Base-by-base conservation (phyloP, 1,140 invertebrate genomes). In the Phenacoccus solenopsis region DNA sequence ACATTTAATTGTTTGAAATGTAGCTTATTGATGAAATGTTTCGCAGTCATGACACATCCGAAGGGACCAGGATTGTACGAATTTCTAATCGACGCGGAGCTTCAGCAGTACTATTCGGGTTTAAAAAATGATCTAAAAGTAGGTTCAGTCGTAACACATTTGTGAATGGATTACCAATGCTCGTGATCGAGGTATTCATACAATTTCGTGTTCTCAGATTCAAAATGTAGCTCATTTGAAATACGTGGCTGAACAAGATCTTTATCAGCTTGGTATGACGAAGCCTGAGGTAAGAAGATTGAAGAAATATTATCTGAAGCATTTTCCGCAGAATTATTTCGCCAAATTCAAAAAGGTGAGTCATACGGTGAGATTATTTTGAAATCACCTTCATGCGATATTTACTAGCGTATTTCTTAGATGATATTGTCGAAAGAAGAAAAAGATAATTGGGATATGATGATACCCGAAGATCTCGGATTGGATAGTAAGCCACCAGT, bases 211-310 rank as follows among this genome's bases (percentile, higher is more conserved):
- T 75, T 79, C 78, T 71, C 78, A 93, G 90, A 83, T 94, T 67
- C 88, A 88, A 76, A 91, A 89, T 80, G 87, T 94, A n/a, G 87
- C 90, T 24, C 96, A 99, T 79, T 81, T 99, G n/a, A 98, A 98
- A 79, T 98, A 94, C 84, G 94, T 96, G 5, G 88, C 90, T 0
- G 93, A 96, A 74, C 90, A 94, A 72, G 96, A 99, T 80, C 81
- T 98, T 28, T 80, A 84, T 35, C 88, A 90, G 70, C 89, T 99
- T 75, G 96, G 96, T 5, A 92, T 99, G 86, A 93, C 93, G 9
- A 91, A 92, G 73, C 96, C 96, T 24, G 96, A 98, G 80, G 92
- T 94, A 79, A 85, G 96, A 73, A 83, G 96, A 71, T 85, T 98
- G 38, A 90, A 91, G 73, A 97, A 96, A 80, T 93, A 89, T 76